Evolutionary conservation across 2,888 invertebrate genomes (phyloP).

Genomic region (Lasioglossum marginatum): DNA sequence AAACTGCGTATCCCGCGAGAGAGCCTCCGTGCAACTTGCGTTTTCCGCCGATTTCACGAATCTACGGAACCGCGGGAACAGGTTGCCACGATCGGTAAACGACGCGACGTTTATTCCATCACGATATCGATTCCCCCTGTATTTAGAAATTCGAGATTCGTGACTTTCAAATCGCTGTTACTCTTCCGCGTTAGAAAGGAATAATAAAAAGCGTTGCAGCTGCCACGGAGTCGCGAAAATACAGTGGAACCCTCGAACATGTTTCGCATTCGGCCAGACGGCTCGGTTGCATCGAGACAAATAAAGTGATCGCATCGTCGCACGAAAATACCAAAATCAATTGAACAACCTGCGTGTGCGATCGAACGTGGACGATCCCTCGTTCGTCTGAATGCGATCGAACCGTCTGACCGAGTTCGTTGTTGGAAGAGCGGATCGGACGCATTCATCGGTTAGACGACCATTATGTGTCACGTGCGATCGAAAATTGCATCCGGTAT

Average conservation of each 20-base stretch:
- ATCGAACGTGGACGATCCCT: not conserved
- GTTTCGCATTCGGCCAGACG: not conserved
- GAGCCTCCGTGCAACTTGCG: conserved; percentile 29
- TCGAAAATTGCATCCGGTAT: not conserved
- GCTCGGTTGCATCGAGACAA: conserved; percentile 1
- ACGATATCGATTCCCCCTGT: not conserved
- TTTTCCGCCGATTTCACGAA: conserved; percentile 54
- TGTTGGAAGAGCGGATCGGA: not conserved
- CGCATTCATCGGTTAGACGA: not conserved
- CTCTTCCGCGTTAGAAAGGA: conserved; percentile 1
- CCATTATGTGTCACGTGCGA: not conserved
- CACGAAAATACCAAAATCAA: not conserved
- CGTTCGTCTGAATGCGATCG: not conserved
- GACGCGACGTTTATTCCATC: not conserved
- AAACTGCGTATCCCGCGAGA: conserved; percentile 66
- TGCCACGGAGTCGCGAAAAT: not conserved
- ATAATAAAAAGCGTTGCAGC: not conserved
- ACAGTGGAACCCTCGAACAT: not conserved
- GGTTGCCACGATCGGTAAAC: not conserved
- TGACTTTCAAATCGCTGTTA: not conserved
- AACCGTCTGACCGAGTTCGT: conserved; percentile 18
- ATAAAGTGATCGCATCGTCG: not conserved
- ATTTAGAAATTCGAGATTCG: not conserved
- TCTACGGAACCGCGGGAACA: not conserved
- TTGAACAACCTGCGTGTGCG: not conserved